Evolutionary conservation across 2,888 invertebrate species (phyloP), one percentile per base, ranked within the genome.

Genomic region (Geotrupes spiniger): DNA sequence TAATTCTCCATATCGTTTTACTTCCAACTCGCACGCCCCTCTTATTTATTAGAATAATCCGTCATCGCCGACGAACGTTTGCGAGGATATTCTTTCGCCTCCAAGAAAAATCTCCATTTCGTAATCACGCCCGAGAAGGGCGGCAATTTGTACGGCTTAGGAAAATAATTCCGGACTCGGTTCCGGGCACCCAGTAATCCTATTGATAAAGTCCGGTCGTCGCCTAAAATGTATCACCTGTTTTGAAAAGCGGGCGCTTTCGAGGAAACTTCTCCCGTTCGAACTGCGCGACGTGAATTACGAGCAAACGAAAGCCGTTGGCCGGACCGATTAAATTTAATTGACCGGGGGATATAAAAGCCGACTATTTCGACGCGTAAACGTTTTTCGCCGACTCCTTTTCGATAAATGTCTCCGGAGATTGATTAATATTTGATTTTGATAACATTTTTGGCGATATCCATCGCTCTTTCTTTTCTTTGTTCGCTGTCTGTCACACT

Each of bases 121-220:
- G 52, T 60, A 61, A 59, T 61, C 63, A 60, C 52, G 51, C 54
- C 55, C 54, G 51, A 56, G 59, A 63, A 14, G 16, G 38, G 38
- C 55, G 50, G 60, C 55, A 57, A 66, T 65, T 65, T 66, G 64
- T 65, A 65, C 63, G 59, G 61, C 65, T 66, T 66, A 64, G 53
- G 60, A 60, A 65, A 63, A 64, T 62, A 60, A 63, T 64, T 63
- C 61, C 59, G 58, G 60, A 46, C 58, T 51, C 25, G 51, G 47
- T 38, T 55, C 44, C n/a, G 21, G 39, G 37, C 31, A 40, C 41
- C 42, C 46, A 36, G 48, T 54, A 53, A 56, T 58, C 58, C 58
- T 46, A 41, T 52, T 56, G 56, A 56, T 56, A 58, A 58, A 53
- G 56, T 54, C 43, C 51, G 53, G 52, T 29, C 29, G 29, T 12